Evolutionary conservation across 2,113 vertebrate species (phyloP).

Genomic region (Willisornis vidua): DNA sequence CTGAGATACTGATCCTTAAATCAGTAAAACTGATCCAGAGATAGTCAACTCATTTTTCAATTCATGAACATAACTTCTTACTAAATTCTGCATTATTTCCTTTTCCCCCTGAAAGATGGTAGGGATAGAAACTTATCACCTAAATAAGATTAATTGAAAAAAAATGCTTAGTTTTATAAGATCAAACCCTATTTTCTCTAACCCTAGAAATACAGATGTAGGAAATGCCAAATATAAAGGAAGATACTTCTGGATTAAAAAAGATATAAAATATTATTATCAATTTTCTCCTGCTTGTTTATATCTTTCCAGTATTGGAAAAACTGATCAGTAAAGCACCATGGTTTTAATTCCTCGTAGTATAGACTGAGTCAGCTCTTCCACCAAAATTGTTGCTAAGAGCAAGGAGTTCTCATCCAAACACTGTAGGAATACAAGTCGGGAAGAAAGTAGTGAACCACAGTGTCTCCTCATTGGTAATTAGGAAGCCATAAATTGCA

Average conservation of each 20-base stretch:
- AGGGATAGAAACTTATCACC: neutral
- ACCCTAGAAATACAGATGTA: neutral
- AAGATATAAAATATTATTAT: neutral
- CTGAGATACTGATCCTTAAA: neutral
- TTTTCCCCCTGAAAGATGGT: neutral
- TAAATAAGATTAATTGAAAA: neutral
- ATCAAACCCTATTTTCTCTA: neutral
- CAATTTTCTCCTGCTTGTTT: neutral
- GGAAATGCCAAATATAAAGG: neutral
- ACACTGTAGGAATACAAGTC: neutral
- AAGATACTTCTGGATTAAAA: neutral
- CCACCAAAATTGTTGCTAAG: neutral
- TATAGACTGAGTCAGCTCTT: neutral
- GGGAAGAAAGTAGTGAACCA: neutral
- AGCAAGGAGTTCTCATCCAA: neutral
- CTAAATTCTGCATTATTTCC: neutral
- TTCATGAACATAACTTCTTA: neutral
- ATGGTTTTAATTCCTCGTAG: neutral
- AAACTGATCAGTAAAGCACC: accelerated
- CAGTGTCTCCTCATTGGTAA: neutral
- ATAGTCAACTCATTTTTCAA: neutral
- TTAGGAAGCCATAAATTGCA: neutral
- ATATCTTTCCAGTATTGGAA: neutral
- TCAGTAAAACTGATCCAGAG: neutral
- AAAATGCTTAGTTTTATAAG: neutral